phyloP scores from a whole-genome alignment of 2,888 invertebrate genomes.

The Chymomyza amoena region DNA sequence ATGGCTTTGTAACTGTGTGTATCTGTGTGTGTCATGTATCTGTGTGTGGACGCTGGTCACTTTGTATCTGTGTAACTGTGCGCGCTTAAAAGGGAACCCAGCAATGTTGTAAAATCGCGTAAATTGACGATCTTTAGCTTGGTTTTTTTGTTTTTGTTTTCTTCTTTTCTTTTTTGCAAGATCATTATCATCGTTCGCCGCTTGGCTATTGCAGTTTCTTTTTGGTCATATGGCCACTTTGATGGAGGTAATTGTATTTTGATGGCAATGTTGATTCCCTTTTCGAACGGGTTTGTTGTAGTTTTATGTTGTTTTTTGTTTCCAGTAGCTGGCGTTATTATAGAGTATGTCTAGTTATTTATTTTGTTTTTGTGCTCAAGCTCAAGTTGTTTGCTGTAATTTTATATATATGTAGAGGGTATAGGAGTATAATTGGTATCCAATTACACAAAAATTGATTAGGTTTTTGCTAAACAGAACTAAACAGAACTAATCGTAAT shows the following conservation, averaged over 20 bases:
- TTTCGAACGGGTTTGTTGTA: background rate
- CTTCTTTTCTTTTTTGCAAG: slow-evolving; percentile 50
- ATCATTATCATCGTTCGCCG: slow-evolving; percentile 66
- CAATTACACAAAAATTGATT: background rate
- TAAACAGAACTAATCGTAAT: background rate
- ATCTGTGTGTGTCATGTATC: slow-evolving; percentile 16
- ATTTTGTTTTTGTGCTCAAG: background rate
- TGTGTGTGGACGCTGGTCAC: background rate
- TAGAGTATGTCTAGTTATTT: slow-evolving; percentile 27
- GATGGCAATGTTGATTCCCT: slow-evolving; percentile 51
- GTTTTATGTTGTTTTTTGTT: background rate
- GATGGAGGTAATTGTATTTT: slow-evolving; percentile 27
- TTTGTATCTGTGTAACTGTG: background rate
- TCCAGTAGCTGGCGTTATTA: slow-evolving; percentile 10
- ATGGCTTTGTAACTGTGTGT: slow-evolving; percentile 39
- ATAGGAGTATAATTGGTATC: background rate
- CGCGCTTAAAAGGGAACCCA: background rate
- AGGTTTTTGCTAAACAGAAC: background rate
- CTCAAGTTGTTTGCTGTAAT: background rate
- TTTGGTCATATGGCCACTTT: slow-evolving; percentile 25
- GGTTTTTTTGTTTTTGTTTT: background rate
- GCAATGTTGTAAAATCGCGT: background rate
- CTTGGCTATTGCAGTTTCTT: slow-evolving; percentile 59
- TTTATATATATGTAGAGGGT: background rate
- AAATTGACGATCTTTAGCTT: slow-evolving; percentile 37